These are phyloP conservation scores for Xestoiulus laeticollis DNA, from an alignment of 2,888 invertebrate genomes.

Conservation along the genomic window DNA sequence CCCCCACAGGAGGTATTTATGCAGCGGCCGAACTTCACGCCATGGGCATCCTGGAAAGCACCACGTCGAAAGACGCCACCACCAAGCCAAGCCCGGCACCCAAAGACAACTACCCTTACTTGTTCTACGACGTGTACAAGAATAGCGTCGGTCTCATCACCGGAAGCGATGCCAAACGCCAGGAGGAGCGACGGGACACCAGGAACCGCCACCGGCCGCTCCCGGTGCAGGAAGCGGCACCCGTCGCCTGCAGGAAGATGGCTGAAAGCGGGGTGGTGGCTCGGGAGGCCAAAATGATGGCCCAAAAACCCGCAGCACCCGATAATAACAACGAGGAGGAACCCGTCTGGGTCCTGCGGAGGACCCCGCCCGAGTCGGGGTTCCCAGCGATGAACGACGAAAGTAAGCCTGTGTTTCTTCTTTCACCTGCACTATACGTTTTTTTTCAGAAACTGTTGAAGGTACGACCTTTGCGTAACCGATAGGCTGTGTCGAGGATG, in stretches of 20 bases:
- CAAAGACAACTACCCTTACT: neutral
- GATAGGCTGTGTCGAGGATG: too few relatives aligned
- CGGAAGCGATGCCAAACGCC: neutral
- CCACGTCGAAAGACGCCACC: neutral
- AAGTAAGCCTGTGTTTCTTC: neutral
- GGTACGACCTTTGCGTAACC: too few relatives aligned
- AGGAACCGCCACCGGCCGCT: neutral
- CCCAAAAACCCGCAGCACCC: too few relatives aligned
- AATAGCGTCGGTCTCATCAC: slow-evolving; percentile 12
- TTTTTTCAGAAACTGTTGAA: neutral
- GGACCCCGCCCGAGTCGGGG: neutral
- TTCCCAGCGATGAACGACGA: neutral
- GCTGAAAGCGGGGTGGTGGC: neutral
- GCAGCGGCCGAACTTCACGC: neutral
- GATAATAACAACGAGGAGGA: neutral
- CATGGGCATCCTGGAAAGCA: slow-evolving; percentile 50
- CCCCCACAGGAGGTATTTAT: neutral
- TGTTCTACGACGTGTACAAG: slow-evolving; percentile 39
- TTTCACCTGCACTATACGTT: neutral
- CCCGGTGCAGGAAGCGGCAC: neutral
- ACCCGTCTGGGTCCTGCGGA: neutral
- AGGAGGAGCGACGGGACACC: neutral
- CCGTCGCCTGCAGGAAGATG: neutral
- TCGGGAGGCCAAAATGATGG: neutral
- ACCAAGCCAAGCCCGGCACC: neutral